Conservation (phyloP, 2,113 vertebrate species). For the Blennius ocellaris region DNA sequence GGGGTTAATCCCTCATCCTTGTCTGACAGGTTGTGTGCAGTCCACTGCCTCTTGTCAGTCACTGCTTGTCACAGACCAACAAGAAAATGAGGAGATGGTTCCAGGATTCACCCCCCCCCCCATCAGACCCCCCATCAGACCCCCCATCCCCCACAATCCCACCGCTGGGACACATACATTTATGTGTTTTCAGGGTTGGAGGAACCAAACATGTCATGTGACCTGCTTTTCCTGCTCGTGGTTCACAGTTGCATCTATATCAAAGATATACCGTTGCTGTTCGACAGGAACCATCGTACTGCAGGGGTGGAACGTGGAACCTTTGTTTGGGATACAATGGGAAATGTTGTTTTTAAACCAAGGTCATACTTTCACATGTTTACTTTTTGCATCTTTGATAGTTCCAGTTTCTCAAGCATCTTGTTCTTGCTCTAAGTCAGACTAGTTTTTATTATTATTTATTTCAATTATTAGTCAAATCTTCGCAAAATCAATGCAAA, state of each 20-base stretch:
- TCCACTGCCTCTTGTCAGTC: slow-evolving; percentile 45
- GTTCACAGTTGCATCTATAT: slow-evolving; percentile 46
- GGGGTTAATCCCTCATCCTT: slow-evolving; percentile 23
- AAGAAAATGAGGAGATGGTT: slow-evolving; percentile 38
- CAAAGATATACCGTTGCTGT: background rate
- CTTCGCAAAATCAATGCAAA: no score
- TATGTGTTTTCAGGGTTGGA: slow-evolving; percentile 40
- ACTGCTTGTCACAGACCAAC: slow-evolving; percentile 42
- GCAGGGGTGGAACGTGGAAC: no score
- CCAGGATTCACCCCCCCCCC: slow-evolving; percentile 30
- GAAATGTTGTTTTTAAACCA: no score
- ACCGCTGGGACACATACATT: slow-evolving; percentile 18
- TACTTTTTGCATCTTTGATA: no score
- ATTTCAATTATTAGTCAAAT: no score
- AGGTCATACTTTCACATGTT: no score
- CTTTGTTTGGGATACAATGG: no score
- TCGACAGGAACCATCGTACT: background rate
- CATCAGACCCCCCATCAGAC: background rate
- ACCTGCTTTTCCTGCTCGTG: slow-evolving; percentile 22
- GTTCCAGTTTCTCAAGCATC: no score
- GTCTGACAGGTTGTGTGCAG: slow-evolving; percentile 52
- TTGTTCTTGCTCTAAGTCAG: no score
- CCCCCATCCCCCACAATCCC: background rate
- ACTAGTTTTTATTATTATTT: no score
- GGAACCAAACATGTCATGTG: slow-evolving; percentile 38